Conservation (phyloP, 2,888 invertebrate species). For the Agrotis exclamationis region DNA sequence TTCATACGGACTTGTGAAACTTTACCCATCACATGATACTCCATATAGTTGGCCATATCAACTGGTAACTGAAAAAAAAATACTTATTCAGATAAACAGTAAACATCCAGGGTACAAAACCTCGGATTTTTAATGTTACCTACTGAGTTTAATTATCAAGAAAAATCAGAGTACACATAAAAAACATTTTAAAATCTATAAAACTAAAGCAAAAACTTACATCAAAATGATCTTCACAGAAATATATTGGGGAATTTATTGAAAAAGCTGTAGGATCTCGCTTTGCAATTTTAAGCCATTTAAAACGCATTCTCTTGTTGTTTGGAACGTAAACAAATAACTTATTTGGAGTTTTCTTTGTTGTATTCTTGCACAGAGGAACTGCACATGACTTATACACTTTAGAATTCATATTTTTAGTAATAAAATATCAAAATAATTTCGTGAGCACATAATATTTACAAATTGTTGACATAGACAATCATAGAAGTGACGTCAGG, state of each 20-base stretch:
- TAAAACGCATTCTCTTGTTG: slow-evolving; percentile 12
- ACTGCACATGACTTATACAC: slow-evolving; percentile 31
- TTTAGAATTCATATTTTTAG: slow-evolving; percentile 2
- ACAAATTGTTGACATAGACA: background rate
- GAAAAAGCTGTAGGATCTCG: slow-evolving; percentile 8
- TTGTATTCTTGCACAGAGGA: slow-evolving; percentile 19
- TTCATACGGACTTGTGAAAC: slow-evolving; percentile 70
- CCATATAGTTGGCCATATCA: slow-evolving; percentile 71
- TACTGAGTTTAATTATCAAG: too few relatives aligned
- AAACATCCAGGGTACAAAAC: background rate
- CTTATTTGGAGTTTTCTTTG: slow-evolving; percentile 33
- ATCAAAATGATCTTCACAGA: slow-evolving; percentile 29
- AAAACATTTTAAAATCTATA: background rate
- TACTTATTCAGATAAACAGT: background rate
- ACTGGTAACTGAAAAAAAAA: slow-evolving; percentile 65
- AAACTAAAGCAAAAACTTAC: slow-evolving; percentile 17
- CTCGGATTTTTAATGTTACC: too few relatives aligned
- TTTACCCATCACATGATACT: slow-evolving; percentile 70
- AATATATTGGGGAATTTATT: slow-evolving; percentile 7
- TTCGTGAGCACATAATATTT: background rate
- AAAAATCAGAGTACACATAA: too few relatives aligned
- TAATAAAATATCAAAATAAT: background rate
- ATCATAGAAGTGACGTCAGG: background rate
- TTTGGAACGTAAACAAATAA: slow-evolving; percentile 24
- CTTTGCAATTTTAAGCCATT: slow-evolving; percentile 30